Percentiles rank a stretch among this genome's conserved stretches.
Conservation (phyloP, 2,888 invertebrate species). For the Meghimatium bilineatum region DNA sequence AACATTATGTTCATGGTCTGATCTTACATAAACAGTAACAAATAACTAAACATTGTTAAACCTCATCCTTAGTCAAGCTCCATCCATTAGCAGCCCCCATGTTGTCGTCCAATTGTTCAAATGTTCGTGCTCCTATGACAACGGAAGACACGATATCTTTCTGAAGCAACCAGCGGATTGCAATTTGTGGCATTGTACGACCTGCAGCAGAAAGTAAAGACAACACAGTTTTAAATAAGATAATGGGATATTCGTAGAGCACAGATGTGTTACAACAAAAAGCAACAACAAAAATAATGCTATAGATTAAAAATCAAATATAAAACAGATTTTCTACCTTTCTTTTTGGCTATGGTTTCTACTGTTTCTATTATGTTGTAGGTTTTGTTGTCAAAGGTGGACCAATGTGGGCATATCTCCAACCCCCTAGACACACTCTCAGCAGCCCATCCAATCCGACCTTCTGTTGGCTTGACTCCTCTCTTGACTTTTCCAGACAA, state of each 20-base stretch:
- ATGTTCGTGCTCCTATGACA: slow-evolving; percentile 68
- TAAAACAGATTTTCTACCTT: not conserved
- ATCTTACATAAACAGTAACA: too few species aligned
- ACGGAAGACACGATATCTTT: slow-evolving; percentile 68
- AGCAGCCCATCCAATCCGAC: not conserved
- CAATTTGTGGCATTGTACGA: slow-evolving; percentile 65
- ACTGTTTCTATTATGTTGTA: not conserved
- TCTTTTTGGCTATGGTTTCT: not conserved
- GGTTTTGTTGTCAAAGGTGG: not conserved
- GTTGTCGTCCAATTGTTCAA: slow-evolving; percentile 69
- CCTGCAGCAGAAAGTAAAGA: slow-evolving; percentile 50
- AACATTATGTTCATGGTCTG: too few species aligned
- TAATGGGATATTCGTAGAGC: too few species aligned
- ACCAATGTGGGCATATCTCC: not conserved
- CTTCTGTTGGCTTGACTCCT: slow-evolving; percentile 8
- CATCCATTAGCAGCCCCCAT: slow-evolving; percentile 68
- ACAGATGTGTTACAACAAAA: too few species aligned
- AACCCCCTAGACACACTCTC: not conserved
- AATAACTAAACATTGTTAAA: slow-evolving; percentile 49
- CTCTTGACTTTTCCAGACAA: slow-evolving; percentile 12
- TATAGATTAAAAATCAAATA: too few species aligned
- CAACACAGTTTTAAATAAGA: not conserved
- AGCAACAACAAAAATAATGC: too few species aligned
- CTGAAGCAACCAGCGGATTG: slow-evolving; percentile 71
- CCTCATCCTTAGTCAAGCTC: slow-evolving; percentile 65